Percentiles rank a stretch among this genome's conserved stretches.
Evolutionary conservation across 2,888 invertebrate genomes (phyloP).

Genomic region (Polydrusus cervinus): DNA sequence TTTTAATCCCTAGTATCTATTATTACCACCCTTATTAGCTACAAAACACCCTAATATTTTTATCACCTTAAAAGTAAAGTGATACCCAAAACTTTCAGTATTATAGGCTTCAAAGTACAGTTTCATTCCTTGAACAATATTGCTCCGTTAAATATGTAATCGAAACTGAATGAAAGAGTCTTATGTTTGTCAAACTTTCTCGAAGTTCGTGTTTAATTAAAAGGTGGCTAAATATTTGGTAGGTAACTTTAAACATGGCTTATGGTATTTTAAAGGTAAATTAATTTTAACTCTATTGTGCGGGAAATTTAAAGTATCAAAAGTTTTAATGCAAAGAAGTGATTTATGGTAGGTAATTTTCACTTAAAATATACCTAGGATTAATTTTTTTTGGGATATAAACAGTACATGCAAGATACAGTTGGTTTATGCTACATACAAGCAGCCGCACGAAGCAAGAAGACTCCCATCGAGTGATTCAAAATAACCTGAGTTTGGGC

Average conservation of each 20-base stretch:
- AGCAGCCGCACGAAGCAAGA: no score
- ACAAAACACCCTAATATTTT: no score
- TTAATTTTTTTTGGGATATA: no score
- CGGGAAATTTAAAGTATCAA: background rate
- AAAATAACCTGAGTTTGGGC: no score
- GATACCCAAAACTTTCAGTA: background rate
- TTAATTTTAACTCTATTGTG: constrained; percentile 2
- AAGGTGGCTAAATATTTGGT: constrained; percentile 3
- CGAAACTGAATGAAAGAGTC: constrained; percentile 21
- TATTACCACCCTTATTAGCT: no score
- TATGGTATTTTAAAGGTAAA: constrained; percentile 1
- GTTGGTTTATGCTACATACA: no score
- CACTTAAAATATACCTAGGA: background rate
- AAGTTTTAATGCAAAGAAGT: constrained; percentile 3
- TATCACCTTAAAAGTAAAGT: no score
- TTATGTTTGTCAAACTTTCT: constrained; percentile 27
- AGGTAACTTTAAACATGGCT: constrained; percentile 13
- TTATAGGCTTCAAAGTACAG: background rate
- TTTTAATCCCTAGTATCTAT: no score
- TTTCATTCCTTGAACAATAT: constrained; percentile 8
- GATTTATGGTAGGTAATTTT: background rate
- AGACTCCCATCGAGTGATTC: no score
- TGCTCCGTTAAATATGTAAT: background rate
- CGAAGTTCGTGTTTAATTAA: constrained; percentile 6
- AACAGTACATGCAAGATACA: no score